Percentiles rank a stretch among this genome's conserved stretches.
These are phyloP conservation scores for Brotula barbata DNA, from an alignment of 2,797 vertebrate genomes.

Conservation along the genomic window DNA sequence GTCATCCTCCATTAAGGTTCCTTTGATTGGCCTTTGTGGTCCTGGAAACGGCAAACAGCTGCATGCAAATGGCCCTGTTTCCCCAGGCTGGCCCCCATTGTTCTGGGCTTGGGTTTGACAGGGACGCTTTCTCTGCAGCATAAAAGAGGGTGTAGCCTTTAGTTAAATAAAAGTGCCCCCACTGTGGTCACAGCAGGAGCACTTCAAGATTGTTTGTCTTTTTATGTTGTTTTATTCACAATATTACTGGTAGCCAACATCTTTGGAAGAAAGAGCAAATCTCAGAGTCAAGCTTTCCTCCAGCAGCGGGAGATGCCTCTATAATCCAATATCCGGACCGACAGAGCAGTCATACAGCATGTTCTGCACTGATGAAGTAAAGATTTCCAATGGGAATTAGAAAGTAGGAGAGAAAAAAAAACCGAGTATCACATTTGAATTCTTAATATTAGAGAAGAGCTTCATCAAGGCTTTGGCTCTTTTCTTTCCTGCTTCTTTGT, in stretches of 20 bases:
- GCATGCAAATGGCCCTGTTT: constrained; percentile 91
- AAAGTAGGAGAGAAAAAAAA: constrained; percentile 35
- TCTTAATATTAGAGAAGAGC: constrained; percentile 51
- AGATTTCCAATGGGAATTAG: constrained; percentile 60
- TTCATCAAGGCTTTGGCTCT: constrained; percentile 30
- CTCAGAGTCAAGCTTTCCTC: constrained; percentile 80
- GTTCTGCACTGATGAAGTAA: constrained; percentile 66
- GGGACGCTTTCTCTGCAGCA: constrained; percentile 86
- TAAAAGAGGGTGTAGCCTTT: constrained; percentile 84
- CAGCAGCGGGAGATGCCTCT: constrained; percentile 72
- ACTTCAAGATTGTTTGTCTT: constrained; percentile 81
- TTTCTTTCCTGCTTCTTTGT: constrained; percentile 39
- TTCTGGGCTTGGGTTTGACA: constrained; percentile 85
- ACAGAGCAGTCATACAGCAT: constrained; percentile 53
- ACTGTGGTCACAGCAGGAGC: constrained; percentile 82
- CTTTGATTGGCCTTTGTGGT: constrained; percentile 91
- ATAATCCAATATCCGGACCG: constrained; percentile 78
- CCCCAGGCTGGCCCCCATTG: constrained; percentile 87
- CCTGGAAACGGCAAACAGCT: constrained; percentile 95
- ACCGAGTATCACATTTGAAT: constrained; percentile 45
- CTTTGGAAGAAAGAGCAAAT: constrained; percentile 79
- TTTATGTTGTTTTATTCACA: constrained; percentile 78
- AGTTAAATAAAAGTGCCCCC: constrained; percentile 85
- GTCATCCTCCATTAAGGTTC: constrained; percentile 88
- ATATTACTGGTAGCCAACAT: constrained; percentile 80